Base-by-base conservation (phyloP, 2,113 vertebrate genomes). In the Paratilapia polleni region DNA sequence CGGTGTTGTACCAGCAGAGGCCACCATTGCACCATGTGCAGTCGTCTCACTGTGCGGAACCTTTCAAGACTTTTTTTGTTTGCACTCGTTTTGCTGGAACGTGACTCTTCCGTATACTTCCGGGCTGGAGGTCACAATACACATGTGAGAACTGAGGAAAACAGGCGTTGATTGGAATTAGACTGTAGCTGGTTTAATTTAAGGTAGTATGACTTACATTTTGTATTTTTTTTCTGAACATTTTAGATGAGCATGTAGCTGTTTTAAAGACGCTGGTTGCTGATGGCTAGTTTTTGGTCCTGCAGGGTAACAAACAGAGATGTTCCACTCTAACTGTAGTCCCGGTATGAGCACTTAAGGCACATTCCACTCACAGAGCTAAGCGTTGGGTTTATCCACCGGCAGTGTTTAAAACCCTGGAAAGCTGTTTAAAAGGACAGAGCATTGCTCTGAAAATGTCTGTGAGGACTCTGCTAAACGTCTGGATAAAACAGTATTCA, bases 111-210 rank as follows among this genome's bases (percentile, higher is more conserved):
- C 6, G 4, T 81, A 2, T 20, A 76, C 61, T 92, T 92, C 90
- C 93, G 88, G 78, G 54, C 41, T 3, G 12, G 24, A 9, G 47
- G 3, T 52, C 2, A 14, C n/a, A 1, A 0, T 11, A 31, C 85
- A 93, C 93, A 89, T 17, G 93, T 90, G 90, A 90, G 31, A 36
- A 0, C 10, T 2, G 13, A 12, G 22, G 38, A 34, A 24, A 79
- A 5, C 36, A 13, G 1, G 6, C 4, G 11, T 13, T 20, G 24
- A 20, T 3, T 52, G 74, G 43, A 22, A 43, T 5, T 38, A 34
- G 64, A 22, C 10, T 14, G 5, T 78, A 34, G 3, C 47, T 52
- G 24, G 15, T 0, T 52, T 49, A 12, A 0, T 70, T 20, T 0
- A 49, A 70, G 66, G 66, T 70, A 52, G 10, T 28, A 52, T 0